These are phyloP conservation scores for Mugil cephalus DNA, from an alignment of 2,113 vertebrate species.

Conservation along the genomic window DNA sequence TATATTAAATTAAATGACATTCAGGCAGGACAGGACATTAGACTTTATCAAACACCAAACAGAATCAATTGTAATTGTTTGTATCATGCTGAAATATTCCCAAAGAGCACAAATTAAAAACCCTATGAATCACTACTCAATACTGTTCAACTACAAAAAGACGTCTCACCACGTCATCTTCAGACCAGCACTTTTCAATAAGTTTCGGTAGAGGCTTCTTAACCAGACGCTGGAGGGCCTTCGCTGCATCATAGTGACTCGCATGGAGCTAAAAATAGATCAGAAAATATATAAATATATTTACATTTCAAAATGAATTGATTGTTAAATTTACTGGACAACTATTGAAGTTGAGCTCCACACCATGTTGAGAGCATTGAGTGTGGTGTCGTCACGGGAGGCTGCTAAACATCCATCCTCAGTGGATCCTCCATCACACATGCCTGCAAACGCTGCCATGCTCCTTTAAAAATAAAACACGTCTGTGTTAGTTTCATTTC, in stretches of 20 bases:
- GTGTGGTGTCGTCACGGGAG: conserved; percentile 96
- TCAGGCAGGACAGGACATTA: not conserved
- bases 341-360: conserved; percentile 50
- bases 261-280: conserved; percentile 90
- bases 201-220: conserved; percentile 98
- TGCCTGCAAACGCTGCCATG: conserved; percentile 99
- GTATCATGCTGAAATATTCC: not conserved
- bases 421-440: conserved; percentile 98
- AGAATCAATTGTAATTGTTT: not conserved
- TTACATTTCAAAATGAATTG: not conserved
- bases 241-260: conserved; percentile 96
- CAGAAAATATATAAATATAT: not conserved
- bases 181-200: conserved; percentile 99
- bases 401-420: conserved; percentile 98
- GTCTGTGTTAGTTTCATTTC: conserved; percentile 3
- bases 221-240: conserved; percentile 97
- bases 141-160: not conserved
- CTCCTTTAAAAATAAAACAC: conserved; percentile 85
- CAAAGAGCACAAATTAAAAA: not conserved
- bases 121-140: conserved; percentile 2
- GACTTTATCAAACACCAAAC: too few species aligned
- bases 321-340: not conserved
- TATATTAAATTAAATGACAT: not conserved
- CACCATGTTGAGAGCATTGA: conserved; percentile 98
- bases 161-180: conserved; percentile 95